Percentiles rank a stretch among this genome's conserved stretches.
Conservation (phyloP, 92 coral and sea anemone species). For the Epizoanthus stellaris region DNA sequence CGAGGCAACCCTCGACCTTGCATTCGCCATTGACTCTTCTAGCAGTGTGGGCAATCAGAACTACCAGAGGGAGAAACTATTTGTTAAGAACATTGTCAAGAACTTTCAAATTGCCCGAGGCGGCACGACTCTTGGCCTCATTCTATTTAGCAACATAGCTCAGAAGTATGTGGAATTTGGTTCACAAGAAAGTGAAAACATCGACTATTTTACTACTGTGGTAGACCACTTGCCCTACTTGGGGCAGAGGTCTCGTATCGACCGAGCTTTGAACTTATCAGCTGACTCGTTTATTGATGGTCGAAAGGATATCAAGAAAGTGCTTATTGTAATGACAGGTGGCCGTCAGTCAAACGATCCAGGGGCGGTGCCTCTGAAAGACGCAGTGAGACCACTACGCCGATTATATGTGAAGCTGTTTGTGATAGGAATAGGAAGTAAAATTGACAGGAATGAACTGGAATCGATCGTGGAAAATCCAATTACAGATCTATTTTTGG, state of each 20-base stretch:
- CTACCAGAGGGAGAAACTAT: conserved; percentile 70
- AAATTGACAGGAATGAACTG: conserved; percentile 48
- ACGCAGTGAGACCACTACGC: neutral
- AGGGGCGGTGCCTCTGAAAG: conserved; percentile 39
- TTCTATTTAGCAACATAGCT: conserved; percentile 73
- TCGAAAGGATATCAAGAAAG: too few relatives aligned
- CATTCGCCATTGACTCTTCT: conserved; percentile 83
- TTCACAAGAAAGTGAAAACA: conserved; percentile 60
- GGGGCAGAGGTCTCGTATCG: conserved; percentile 78
- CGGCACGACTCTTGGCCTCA: conserved; percentile 63
- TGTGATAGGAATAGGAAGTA: conserved; percentile 49
- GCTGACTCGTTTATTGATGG: too few relatives aligned
- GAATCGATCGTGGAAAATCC: conserved; percentile 47
- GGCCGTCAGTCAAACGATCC: conserved; percentile 60
- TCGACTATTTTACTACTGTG: conserved; percentile 46
- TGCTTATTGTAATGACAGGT: conserved; percentile 54
- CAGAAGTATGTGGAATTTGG: conserved; percentile 61
- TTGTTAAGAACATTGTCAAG: conserved; percentile 68
- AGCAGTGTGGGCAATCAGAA: conserved; percentile 73
- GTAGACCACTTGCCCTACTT: conserved; percentile 71
- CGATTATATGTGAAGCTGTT: conserved; percentile 15
- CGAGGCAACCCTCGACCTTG: conserved; percentile 74
- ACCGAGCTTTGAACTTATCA: neutral
- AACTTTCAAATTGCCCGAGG: conserved; percentile 61
- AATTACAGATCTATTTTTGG: conserved; percentile 39